These are phyloP conservation scores for Lasioglossum figueresi DNA, from an alignment of 2,888 invertebrate species.

Conservation along the genomic window DNA sequence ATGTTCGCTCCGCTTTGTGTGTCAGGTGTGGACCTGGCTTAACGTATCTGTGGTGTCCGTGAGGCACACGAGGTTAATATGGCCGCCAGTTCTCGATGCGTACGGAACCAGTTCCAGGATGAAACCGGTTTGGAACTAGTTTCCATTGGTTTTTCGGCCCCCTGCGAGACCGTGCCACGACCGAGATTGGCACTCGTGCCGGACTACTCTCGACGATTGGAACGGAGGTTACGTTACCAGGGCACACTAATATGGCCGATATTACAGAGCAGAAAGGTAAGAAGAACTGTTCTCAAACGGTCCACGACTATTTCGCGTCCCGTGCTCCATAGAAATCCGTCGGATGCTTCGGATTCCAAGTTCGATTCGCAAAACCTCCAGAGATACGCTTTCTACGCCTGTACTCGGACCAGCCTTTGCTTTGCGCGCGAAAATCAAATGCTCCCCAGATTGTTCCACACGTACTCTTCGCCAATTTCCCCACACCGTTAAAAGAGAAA, in stretches of 20 bases:
- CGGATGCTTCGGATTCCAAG: slow-evolving; percentile 4
- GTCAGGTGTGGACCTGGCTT: slow-evolving; percentile 5
- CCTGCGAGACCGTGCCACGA: slow-evolving; percentile 45
- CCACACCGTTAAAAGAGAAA: neutral
- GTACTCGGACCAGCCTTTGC: neutral
- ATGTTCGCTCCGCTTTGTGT: neutral
- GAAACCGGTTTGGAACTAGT: slow-evolving; percentile 80
- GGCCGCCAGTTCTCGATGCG: slow-evolving; percentile 69
- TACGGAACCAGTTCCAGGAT: slow-evolving; percentile 76
- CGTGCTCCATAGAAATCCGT: neutral
- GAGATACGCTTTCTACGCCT: neutral
- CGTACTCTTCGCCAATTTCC: neutral
- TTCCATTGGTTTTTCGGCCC: slow-evolving; percentile 73
- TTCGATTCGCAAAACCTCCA: slow-evolving; percentile 31
- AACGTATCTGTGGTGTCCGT: slow-evolving; percentile 1
- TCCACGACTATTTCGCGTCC: neutral
- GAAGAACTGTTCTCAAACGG: slow-evolving; percentile 32
- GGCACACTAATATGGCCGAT: slow-evolving; percentile 56
- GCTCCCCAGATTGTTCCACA: neutral
- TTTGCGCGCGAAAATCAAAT: slow-evolving; percentile 51
- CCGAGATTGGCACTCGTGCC: slow-evolving; percentile 61
- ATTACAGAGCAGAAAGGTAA: slow-evolving; percentile 61
- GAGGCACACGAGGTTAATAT: slow-evolving; percentile 60
- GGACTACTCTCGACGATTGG: slow-evolving; percentile 50
- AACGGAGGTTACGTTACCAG: slow-evolving; percentile 45